Percentiles rank a stretch among this genome's conserved stretches.
phyloP scores from a whole-genome alignment of 2,888 invertebrate species.

The Agapetus fuscipes region DNA sequence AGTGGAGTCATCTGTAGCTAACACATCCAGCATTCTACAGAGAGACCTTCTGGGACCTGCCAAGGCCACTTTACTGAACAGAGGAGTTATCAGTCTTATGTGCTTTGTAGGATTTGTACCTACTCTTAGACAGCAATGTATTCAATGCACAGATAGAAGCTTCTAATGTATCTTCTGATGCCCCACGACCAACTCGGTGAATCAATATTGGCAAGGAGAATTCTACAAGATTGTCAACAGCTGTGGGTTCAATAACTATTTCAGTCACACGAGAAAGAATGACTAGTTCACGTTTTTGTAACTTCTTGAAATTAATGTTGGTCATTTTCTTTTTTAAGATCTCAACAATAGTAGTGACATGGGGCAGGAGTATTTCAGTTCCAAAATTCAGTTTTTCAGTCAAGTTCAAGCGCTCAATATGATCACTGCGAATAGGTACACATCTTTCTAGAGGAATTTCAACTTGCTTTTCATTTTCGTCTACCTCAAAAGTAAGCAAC shows the following conservation, averaged over 20 bases:
- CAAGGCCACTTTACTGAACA: slow-evolving; percentile 59
- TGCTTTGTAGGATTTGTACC: slow-evolving; percentile 56
- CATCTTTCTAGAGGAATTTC: slow-evolving; percentile 25
- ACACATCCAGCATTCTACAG: slow-evolving; percentile 50
- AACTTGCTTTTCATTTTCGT: slow-evolving; percentile 42
- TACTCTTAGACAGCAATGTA: slow-evolving; percentile 57
- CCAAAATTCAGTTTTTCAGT: slow-evolving; percentile 55
- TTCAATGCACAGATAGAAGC: slow-evolving; percentile 62
- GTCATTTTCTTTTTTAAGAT: slow-evolving; percentile 57
- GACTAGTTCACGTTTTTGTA: slow-evolving; percentile 60
- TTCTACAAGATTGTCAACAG: slow-evolving; percentile 59
- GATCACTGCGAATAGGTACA: slow-evolving; percentile 26
- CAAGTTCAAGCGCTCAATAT: slow-evolving; percentile 27
- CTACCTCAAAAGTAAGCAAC: slow-evolving; percentile 54
- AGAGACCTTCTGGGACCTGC: slow-evolving; percentile 60
- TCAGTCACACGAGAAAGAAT: slow-evolving; percentile 70
- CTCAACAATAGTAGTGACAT: slow-evolving; percentile 60
- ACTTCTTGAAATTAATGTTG: slow-evolving; percentile 45
- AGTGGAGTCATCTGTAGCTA: slow-evolving; percentile 36
- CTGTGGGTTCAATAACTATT: slow-evolving; percentile 55
- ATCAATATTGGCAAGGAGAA: slow-evolving; percentile 62
- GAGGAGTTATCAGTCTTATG: slow-evolving; percentile 57
- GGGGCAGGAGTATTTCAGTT: slow-evolving; percentile 62
- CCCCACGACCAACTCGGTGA: slow-evolving; percentile 49
- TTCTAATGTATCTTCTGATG: slow-evolving; percentile 58